A percentile compares a stretch with the other conserved stretches of the same genome.
These are phyloP conservation scores for Petrolisthes manimaculis DNA, from an alignment of 2,888 invertebrate genomes.

Conservation along the genomic window DNA sequence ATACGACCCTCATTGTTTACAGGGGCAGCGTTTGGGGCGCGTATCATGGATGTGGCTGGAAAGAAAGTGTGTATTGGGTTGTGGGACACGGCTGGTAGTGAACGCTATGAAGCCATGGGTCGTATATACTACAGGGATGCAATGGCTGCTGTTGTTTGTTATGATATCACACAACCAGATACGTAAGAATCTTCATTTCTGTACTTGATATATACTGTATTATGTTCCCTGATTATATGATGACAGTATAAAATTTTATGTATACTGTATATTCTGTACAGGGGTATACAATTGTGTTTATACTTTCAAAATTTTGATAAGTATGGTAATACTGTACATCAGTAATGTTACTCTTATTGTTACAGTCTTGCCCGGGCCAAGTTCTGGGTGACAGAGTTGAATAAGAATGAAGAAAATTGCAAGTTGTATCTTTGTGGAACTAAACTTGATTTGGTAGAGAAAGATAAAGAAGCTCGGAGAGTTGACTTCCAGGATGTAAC, in stretches of 20 bases:
- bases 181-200: slow-evolving; percentile 23
- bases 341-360: background rate
- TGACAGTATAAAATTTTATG: background rate
- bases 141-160: slow-evolving; percentile 45
- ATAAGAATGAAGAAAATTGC: slow-evolving; percentile 45
- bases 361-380: slow-evolving; percentile 43
- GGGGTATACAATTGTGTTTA: background rate
- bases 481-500: slow-evolving; percentile 53
- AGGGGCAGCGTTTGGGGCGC: slow-evolving; percentile 53
- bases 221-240: background rate
- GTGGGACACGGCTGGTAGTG: slow-evolving; percentile 57
- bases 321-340: background rate
- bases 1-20: background rate
- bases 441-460: slow-evolving; percentile 50
- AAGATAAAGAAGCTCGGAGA: slow-evolving; percentile 38
- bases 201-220: background rate
- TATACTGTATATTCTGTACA: background rate
- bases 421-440: slow-evolving; percentile 52
- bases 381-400: slow-evolving; percentile 40
- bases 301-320: background rate
- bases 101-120: slow-evolving; percentile 51
- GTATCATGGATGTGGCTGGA: slow-evolving; percentile 30
- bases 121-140: slow-evolving; percentile 50
- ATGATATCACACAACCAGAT: slow-evolving; percentile 43
- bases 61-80: slow-evolving; percentile 43